Evolutionary conservation across 2,888 invertebrate species (phyloP), one percentile per base, ranked within the genome.

Genomic region (Orchesella flavescens): DNA sequence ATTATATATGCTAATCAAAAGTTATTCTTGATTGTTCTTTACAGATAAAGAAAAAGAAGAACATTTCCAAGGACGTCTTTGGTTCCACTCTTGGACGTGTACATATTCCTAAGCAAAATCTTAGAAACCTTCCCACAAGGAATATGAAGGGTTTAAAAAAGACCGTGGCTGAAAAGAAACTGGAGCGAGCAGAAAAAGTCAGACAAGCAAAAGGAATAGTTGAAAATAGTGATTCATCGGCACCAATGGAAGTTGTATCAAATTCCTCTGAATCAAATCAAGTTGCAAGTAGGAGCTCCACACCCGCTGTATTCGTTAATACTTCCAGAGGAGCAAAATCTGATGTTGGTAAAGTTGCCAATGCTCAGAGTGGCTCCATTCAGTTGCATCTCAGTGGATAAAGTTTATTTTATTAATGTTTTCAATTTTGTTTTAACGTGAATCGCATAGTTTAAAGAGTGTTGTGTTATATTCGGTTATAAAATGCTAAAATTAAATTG

Each of bases 21-120:
- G 34, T 7, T 7, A 34, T 34, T 34, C 7, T 34, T 34, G 3
- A 7, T 49, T 7, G 2, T 49, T 49, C 49, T 12, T 49, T 49
- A 49, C 49, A 93, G 93, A 92, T 93, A 0, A 94, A 94, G 87
- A 95, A 95, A 89, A 95, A 95, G 92, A 99, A 99, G 93, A 99
- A 99, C 90, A 93, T 98, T 80, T 93, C 94, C 0, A 93, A 93
- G 74, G 97, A 99, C 91, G 93, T 92, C 2, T 94, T 99, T 89
- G 99, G 98, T 76, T 95, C 95, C 10, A 96, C 94, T 89, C 92
- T 96, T 89, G 99, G 97, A 59, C 94, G 97, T 73, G 94, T 99
- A 80, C 99, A 99, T 91, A 93, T 99, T 92, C 95, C 96, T 87
- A 94, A 94, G 89, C 99, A 99, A 89, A 94, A 96, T 89, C 92